These are phyloP conservation scores for Manis crassicaudata DNA, from an alignment of 2,797 vertebrate species.

Conservation along the genomic window DNA sequence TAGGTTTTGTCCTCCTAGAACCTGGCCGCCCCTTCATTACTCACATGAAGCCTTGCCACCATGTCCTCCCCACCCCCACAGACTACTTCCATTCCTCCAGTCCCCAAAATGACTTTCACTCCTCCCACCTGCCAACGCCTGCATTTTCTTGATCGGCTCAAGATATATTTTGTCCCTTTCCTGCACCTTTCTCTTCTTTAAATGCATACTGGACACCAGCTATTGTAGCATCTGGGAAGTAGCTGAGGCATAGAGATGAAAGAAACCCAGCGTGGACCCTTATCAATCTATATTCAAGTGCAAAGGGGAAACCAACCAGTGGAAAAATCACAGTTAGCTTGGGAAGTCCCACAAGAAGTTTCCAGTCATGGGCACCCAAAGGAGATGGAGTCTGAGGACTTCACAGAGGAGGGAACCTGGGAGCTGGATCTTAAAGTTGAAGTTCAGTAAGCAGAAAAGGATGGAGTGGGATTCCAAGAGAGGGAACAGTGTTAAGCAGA, in stretches of 20 bases:
- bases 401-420: not conserved
- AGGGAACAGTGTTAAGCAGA: not conserved
- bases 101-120: slow-evolving; percentile 17
- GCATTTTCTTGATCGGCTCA: slow-evolving; percentile 8
- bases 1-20: not conserved
- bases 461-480: not conserved
- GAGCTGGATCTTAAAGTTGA: not conserved
- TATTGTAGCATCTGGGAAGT: not conserved
- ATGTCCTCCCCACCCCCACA: not conserved
- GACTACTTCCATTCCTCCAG: not conserved
- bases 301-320: not conserved
- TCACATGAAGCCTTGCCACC: not conserved
- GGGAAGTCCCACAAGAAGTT: not conserved
- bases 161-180: not conserved
- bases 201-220: not conserved
- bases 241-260: not conserved
- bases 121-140: not conserved
- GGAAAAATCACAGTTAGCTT: not conserved
- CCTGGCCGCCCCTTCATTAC: not conserved
- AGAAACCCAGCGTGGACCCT: not conserved
- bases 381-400: not conserved
- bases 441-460: slow-evolving; percentile 13
- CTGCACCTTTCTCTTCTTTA: not conserved
- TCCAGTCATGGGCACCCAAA: not conserved
- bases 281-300: not conserved